phyloP scores from a whole-genome alignment of 1,140 invertebrate genomes.

The Dufourea novaeangliae region DNA sequence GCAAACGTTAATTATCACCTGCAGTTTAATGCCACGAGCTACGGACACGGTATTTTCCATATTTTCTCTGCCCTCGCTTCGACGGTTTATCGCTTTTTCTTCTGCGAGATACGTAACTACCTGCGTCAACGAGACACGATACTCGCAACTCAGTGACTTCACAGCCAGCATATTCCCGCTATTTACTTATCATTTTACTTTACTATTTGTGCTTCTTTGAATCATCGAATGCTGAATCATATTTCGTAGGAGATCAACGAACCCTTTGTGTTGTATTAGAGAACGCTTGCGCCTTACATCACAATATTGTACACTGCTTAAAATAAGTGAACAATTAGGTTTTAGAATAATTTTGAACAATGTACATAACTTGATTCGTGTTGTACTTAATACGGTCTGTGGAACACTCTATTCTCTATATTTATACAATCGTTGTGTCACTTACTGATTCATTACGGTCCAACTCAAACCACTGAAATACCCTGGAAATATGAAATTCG shows the following conservation, averaged over 20 bases:
- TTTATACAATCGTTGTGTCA: too few relatives aligned
- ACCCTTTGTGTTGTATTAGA: too few relatives aligned
- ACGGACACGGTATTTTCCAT: conserved; percentile 34
- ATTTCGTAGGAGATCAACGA: not conserved
- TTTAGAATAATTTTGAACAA: too few relatives aligned
- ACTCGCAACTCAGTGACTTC: not conserved
- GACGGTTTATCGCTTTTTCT: not conserved
- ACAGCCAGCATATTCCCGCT: not conserved
- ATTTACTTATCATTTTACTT: not conserved
- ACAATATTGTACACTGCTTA: too few relatives aligned
- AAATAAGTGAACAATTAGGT: too few relatives aligned
- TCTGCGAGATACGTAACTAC: not conserved
- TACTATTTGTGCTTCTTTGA: not conserved
- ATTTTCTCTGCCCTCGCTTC: not conserved
- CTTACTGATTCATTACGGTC: too few relatives aligned
- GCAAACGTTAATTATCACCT: conserved; percentile 46
- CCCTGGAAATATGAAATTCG: too few relatives aligned
- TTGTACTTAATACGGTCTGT: too few relatives aligned
- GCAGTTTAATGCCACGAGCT: conserved; percentile 46
- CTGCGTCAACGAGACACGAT: not conserved
- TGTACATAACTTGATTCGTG: too few relatives aligned
- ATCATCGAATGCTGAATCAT: not conserved
- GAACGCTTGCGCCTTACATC: too few relatives aligned
- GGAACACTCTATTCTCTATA: too few relatives aligned
- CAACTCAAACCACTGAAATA: too few relatives aligned